Evolutionary conservation across 1,140 invertebrate genomes (phyloP).

Genomic region (Brachystomella parvula): DNA sequence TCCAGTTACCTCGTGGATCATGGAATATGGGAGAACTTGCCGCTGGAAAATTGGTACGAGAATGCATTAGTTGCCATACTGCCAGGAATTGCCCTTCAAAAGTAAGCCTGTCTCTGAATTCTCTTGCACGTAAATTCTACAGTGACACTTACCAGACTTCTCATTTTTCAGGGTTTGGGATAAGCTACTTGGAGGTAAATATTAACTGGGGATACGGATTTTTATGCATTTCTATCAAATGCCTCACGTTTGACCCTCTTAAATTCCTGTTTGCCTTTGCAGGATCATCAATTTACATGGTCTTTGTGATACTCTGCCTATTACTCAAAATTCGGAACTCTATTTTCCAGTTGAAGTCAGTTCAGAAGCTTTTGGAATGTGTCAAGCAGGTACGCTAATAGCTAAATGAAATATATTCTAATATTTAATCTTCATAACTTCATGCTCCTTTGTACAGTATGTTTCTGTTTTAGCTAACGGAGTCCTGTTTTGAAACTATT

Average conservation of each 20-base stretch:
- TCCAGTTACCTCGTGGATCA: conserved; percentile 27
- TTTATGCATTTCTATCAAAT: too few relatives aligned
- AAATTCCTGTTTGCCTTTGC: too few relatives aligned
- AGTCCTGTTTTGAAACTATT: not conserved
- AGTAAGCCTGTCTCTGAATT: conserved; percentile 47
- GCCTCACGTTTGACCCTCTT: too few relatives aligned
- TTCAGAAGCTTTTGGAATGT: conserved; percentile 1
- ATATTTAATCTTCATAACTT: not conserved
- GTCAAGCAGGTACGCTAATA: conserved; percentile 1
- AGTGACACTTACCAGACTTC: too few relatives aligned
- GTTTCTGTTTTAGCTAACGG: not conserved
- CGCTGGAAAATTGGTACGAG: conserved; percentile 65
- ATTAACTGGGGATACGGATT: too few relatives aligned
- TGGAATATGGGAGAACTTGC: conserved; percentile 43
- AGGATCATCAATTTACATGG: conserved; percentile 69
- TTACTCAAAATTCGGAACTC: not conserved
- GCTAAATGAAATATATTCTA: not conserved
- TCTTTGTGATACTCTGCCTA: conserved; percentile 58
- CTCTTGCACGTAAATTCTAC: too few relatives aligned
- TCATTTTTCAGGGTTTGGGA: conserved; percentile 74
- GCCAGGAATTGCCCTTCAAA: conserved; percentile 64
- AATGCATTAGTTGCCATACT: conserved; percentile 70
- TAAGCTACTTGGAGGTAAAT: conserved; percentile 74
- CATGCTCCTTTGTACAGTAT: not conserved
- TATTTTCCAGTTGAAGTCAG: not conserved